These are phyloP conservation scores for Solea solea DNA, from an alignment of 2,113 vertebrate species.

Conservation along the genomic window DNA sequence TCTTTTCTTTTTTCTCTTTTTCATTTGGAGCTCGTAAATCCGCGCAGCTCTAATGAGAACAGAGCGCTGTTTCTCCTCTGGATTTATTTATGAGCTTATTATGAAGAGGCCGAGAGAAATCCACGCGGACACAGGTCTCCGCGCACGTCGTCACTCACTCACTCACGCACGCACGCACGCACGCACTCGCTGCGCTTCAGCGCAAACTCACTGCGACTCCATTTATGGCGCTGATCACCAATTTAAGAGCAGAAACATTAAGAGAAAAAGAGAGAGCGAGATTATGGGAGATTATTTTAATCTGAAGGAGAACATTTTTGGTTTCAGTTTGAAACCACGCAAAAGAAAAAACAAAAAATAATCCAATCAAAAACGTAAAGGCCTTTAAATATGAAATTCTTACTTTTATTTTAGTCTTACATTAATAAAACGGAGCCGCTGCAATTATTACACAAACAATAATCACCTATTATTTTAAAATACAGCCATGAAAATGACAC, in stretches of 20 bases:
- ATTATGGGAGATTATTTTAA: background rate
- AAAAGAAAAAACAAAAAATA: background rate
- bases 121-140: conserved; percentile 39
- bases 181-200: conserved; percentile 11
- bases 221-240: conserved; percentile 66
- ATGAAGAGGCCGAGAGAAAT: conserved; percentile 67
- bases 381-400: background rate
- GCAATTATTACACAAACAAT: background rate
- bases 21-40: conserved; percentile 80
- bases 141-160: background rate
- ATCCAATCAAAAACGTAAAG: background rate
- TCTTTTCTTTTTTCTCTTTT: conserved; percentile 25
- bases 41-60: conserved; percentile 67
- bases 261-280: no score
- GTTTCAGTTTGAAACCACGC: no score
- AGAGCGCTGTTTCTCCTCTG: conserved; percentile 49
- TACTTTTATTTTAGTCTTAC: background rate
- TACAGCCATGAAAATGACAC: no score
- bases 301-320: background rate
- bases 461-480: background rate
- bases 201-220: conserved; percentile 38
- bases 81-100: conserved; percentile 76
- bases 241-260: conserved; percentile 5
- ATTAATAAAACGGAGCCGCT: no score
- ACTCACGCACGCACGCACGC: no score